Evolutionary conservation across 2,888 invertebrate genomes (phyloP).

Genomic region (Aporophyla nigra): DNA sequence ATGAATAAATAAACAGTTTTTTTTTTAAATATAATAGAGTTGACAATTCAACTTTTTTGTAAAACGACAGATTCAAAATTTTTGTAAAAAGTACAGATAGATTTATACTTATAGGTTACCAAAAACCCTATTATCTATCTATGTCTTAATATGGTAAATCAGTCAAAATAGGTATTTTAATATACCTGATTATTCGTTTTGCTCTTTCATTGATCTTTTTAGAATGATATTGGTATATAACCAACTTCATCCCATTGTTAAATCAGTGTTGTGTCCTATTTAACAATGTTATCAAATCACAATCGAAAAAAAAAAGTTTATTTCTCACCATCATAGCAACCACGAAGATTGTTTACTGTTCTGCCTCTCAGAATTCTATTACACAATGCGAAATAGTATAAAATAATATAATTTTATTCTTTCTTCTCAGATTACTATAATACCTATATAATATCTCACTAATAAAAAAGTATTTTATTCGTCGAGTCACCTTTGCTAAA

Average conservation of each 20-base stretch:
- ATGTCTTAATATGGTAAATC: too few species aligned
- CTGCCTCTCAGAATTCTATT: background rate
- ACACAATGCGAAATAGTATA: background rate
- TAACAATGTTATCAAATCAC: background rate
- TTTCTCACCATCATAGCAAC: too few species aligned
- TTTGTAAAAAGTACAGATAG: too few species aligned
- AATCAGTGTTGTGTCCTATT: background rate
- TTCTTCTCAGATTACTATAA: background rate
- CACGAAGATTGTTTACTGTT: background rate
- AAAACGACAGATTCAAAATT: too few species aligned
- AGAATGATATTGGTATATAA: background rate
- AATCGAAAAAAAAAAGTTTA: too few species aligned
- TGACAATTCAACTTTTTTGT: too few species aligned
- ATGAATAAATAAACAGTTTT: too few species aligned
- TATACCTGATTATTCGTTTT: background rate
- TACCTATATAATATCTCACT: background rate
- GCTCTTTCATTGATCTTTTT: background rate
- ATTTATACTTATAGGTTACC: too few species aligned
- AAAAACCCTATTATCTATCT: too few species aligned
- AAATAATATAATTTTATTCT: background rate
- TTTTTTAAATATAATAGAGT: too few species aligned
- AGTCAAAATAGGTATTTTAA: too few species aligned
- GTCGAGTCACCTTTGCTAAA: slow-evolving; percentile 5
- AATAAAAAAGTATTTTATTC: slow-evolving; percentile 7
- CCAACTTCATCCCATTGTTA: background rate